A percentile compares a stretch with the other conserved stretches of the same genome.
phyloP scores from a whole-genome alignment of 1,140 invertebrate genomes.

The Lysiphlebus fabarum region DNA sequence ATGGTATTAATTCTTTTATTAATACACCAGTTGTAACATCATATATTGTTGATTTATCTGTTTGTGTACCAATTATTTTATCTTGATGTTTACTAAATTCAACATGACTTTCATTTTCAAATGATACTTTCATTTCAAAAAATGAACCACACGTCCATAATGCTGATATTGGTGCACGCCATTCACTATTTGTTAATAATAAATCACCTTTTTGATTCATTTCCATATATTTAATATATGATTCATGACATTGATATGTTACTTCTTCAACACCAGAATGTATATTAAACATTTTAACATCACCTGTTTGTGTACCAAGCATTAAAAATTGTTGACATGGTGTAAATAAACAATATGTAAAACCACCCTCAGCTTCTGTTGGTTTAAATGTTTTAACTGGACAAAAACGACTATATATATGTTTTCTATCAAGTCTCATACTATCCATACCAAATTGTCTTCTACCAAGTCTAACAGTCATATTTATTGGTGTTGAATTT shows the following conservation, averaged over 20 bases:
- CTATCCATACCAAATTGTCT: conserved; percentile 57
- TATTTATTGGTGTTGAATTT: conserved; percentile 69
- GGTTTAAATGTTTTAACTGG: conserved; percentile 79
- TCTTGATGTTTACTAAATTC: conserved; percentile 92
- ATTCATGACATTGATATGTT: conserved; percentile 77
- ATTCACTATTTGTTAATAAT: conserved; percentile 81
- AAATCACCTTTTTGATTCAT: conserved; percentile 70
- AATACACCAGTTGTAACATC: conserved; percentile 80
- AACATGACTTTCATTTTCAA: conserved; percentile 83
- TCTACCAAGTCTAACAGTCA: conserved; percentile 62
- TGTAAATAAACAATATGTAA: conserved; percentile 78
- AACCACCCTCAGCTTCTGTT: conserved; percentile 72
- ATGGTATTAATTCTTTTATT: conserved; percentile 71
- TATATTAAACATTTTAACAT: conserved; percentile 83
- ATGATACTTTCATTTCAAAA: conserved; percentile 70
- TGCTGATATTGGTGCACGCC: conserved; percentile 77
- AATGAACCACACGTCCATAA: conserved; percentile 77
- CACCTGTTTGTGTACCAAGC: conserved; percentile 82
- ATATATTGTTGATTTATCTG: conserved; percentile 77
- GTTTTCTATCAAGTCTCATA: conserved; percentile 68
- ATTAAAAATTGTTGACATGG: conserved; percentile 77
- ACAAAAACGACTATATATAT: conserved; percentile 86
- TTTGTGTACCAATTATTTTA: conserved; percentile 78
- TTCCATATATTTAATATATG: conserved; percentile 78
- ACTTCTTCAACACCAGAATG: conserved; percentile 75